Evolutionary conservation across 2,888 invertebrate species (phyloP), one percentile per base, ranked within the genome.

Genomic region (Chelonus formosanus): DNA sequence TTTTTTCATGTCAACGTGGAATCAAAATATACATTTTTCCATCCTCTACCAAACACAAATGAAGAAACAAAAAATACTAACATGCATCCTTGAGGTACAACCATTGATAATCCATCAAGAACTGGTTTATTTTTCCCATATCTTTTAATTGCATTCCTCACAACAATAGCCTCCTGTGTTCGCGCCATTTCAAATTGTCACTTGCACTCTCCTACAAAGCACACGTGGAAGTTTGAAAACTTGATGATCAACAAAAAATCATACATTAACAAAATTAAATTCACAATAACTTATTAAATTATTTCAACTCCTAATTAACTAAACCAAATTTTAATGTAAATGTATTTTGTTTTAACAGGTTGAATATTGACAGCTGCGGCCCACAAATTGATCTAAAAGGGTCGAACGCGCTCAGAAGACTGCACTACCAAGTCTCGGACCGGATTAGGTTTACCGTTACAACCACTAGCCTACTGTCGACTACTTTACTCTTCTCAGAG

Each of bases 31-130:
- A 20, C 20, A 20, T 20, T 2, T 20, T 20, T 20, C 20, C 20
- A 20, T 20, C 20, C 2, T 20, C 20, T 2, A 20, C 20, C 20
- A 20, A 20, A 20, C 20, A 20, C 20, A 40, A 5, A 40, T 40
- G 4, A 40, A 40, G 3, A 40, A 40, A 40, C 6, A 6, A 40
- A 5, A 4, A 34, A 3, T 76, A 90, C 92, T 90, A 84, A 94
- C 94, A 94, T 93, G 68, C 89, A 89, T 53, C 93, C 93, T 74
- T 86, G 88, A 63, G 90, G 89, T 3, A 94, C 92, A 31, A 87
- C 89, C 91, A 94, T 90, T 79, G 91, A 89, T 69, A 93, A 84
- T 71, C 90, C 87, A 72, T 89, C 87, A 44, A 94, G 87, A 61
- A 93, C 88, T 6, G 84, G 81, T 66, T 86, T 85, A 71, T 85